These are phyloP conservation scores for Dysmachus trigonus DNA, from an alignment of 2,888 invertebrate species.

Conservation along the genomic window DNA sequence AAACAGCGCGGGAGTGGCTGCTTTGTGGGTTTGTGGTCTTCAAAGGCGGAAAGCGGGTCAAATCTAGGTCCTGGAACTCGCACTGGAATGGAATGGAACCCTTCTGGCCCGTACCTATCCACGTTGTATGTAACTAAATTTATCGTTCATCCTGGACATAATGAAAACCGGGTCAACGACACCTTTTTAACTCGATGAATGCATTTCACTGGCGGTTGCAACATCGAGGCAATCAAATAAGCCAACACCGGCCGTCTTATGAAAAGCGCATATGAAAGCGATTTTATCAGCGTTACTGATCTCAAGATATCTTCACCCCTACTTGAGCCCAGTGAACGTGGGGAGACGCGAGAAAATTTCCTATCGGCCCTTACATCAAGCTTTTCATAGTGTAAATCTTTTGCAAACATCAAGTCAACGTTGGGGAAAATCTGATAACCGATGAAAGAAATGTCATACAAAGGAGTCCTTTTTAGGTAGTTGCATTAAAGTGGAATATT, in stretches of 20 bases:
- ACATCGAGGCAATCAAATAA: constrained; percentile 11
- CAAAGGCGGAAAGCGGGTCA: constrained; percentile 20
- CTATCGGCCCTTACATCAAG: not conserved
- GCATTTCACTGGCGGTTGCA: not conserved
- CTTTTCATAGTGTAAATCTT: not conserved
- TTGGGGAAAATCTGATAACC: not conserved
- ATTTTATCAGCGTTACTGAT: constrained; percentile 21
- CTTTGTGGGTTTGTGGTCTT: constrained; percentile 23
- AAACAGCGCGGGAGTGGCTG: not conserved
- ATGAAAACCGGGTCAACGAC: constrained; percentile 25
- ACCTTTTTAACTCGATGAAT: not conserved
- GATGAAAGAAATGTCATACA: not conserved
- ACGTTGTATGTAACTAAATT: constrained; percentile 37
- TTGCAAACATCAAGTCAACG: not conserved
- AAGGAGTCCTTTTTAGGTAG: not conserved
- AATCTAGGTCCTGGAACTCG: no score
- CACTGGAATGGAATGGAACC: no score
- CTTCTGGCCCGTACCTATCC: not conserved
- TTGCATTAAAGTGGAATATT: not conserved
- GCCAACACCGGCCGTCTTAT: not conserved
- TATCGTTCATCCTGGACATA: constrained; percentile 16
- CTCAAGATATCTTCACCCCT: not conserved
- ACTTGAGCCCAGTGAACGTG: not conserved
- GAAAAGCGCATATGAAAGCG: not conserved
- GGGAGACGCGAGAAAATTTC: not conserved